Evolutionary conservation across 2,113 vertebrate species (phyloP), one percentile per base, ranked within the genome.

Genomic region (Zapus hudsonius): DNA sequence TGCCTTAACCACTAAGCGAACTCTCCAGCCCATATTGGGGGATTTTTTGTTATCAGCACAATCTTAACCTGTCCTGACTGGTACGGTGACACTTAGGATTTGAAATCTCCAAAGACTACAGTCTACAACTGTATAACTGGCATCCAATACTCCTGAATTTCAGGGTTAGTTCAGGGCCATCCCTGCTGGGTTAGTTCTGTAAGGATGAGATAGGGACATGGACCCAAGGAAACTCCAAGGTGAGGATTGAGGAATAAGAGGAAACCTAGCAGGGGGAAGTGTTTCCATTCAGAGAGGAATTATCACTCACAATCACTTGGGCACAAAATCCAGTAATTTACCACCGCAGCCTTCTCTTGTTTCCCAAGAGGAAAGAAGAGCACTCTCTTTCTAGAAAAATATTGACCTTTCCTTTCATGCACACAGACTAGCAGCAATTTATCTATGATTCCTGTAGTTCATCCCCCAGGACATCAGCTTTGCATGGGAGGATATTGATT

Each of bases 351-450:
- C 61, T 89, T 87, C 72, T 85, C 70, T 47, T 27, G n/a, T 78
- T n/a, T 94, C 96, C 95, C 93, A 75, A 63, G 89, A 93, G 92
- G 47, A 47, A 92, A 95, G 90, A 40, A 84, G 55, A 89, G 47
- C 22, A 19, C 80, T 93, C 89, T 55, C 86, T 81, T 93, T 92
- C 89, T 78, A 89, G 91, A 91, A 93, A 95, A 95, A 95, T 80
- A 94, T 84, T 84, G 93, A 95, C 94, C 91, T 92, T 93, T 95
- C 66, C 94, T 89, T 69, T 93, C 94, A 64, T 36, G 42, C 66
- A 92, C 85, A 74, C 95, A 85, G 83, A 92, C 92, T 33, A 92
- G 66, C 80, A 79, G 94, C 95, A 95, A 96, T 96, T 97, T 96
- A 97, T 84, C 92, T 78, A 87, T 87, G 94, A 96, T 87, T 84